These are phyloP conservation scores for Sinella curviseta DNA, from an alignment of 1,140 invertebrate genomes.

Conservation along the genomic window DNA sequence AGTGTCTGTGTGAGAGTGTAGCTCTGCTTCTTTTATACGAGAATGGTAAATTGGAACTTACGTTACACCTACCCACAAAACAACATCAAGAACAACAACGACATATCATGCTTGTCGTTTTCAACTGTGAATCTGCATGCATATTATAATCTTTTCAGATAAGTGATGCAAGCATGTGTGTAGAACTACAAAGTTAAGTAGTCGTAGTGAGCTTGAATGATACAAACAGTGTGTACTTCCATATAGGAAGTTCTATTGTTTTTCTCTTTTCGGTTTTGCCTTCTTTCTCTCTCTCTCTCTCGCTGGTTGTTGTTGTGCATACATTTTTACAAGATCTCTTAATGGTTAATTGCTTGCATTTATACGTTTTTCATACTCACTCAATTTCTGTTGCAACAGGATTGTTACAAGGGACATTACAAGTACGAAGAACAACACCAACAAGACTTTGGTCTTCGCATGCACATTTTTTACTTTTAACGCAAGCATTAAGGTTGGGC, in stretches of 20 bases:
- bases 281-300: not conserved
- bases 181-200: no score
- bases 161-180: no score
- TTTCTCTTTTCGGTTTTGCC: no score
- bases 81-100: not conserved
- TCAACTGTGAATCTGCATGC: no score
- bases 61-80: slow-evolving; percentile 3
- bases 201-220: no score
- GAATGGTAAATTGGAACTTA: not conserved
- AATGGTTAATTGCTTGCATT: slow-evolving; percentile 21
- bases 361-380: not conserved
- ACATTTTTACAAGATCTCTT: not conserved
- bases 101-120: no score
- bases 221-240: no score
- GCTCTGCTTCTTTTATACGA: not conserved
- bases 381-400: slow-evolving; percentile 3
- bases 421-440: no score
- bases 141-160: no score
- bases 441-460: not conserved
- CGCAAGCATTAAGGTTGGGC: not conserved
- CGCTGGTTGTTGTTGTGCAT: not conserved
- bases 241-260: no score
- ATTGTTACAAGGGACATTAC: slow-evolving; percentile 7
- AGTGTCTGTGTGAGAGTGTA: not conserved
- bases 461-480: not conserved